A percentile compares a stretch with the other conserved stretches of the same genome.
Evolutionary conservation across 2,888 invertebrate species (phyloP).

Genomic region (Papilio demoleus): DNA sequence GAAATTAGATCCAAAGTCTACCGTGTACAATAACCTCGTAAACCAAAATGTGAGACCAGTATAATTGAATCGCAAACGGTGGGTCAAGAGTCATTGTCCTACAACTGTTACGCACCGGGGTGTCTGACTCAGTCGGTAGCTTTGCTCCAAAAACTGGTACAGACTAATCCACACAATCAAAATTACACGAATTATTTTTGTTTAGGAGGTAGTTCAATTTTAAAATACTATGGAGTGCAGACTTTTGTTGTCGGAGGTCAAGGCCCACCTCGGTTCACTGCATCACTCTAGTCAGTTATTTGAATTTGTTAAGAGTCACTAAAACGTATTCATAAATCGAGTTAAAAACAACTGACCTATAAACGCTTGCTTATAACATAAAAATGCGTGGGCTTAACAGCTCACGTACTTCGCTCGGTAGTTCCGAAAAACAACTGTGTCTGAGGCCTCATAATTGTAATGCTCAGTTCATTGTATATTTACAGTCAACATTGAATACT

Average conservation of each 20-base stretch:
- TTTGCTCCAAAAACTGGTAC: conserved; percentile 19
- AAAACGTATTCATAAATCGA: too few relatives aligned
- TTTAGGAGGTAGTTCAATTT: too few relatives aligned
- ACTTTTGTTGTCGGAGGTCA: too few relatives aligned
- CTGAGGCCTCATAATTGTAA: conserved; percentile 7
- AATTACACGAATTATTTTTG: background rate
- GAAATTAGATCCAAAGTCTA: conserved; percentile 6
- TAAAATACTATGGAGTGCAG: too few relatives aligned
- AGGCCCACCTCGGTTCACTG: too few relatives aligned
- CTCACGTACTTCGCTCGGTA: conserved; percentile 8
- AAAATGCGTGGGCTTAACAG: conserved; percentile 20
- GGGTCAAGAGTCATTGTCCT: conserved; percentile 63
- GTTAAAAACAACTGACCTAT: background rate
- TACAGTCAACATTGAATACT: background rate
- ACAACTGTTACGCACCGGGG: conserved; percentile 59
- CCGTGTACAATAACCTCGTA: conserved; percentile 23
- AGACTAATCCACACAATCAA: background rate
- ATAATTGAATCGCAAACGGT: conserved; percentile 38
- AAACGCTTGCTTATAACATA: background rate
- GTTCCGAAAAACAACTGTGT: conserved; percentile 30
- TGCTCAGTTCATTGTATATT: background rate
- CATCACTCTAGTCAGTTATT: too few relatives aligned
- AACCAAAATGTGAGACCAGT: conserved; percentile 25
- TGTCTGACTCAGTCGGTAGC: conserved; percentile 39
- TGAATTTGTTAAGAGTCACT: too few relatives aligned